Evolutionary conservation across 2,113 vertebrate genomes (phyloP).

Genomic region (Myanophis thanlyinensis): DNA sequence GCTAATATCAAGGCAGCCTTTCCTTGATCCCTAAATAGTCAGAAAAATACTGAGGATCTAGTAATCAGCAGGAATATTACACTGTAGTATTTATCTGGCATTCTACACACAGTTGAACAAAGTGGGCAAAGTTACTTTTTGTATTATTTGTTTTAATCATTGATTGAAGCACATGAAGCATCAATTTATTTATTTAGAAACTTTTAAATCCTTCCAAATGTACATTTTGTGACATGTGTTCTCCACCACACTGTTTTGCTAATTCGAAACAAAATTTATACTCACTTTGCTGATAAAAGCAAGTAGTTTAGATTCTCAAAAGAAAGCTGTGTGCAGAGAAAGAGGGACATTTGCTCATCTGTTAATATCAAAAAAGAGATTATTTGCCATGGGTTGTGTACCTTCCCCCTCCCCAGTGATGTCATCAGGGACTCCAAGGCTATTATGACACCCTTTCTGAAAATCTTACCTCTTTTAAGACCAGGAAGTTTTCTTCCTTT

Average conservation of each 20-base stretch:
- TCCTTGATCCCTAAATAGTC: neutral
- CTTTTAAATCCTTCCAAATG: neutral
- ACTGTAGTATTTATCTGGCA: neutral
- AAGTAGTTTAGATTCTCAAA: neutral
- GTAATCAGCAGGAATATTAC: neutral
- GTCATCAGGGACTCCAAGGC: no score
- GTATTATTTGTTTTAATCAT: neutral
- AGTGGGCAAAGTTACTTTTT: neutral
- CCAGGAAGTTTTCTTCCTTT: no score
- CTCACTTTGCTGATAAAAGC: neutral
- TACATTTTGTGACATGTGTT: neutral
- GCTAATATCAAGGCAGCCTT: neutral
- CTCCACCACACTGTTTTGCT: neutral
- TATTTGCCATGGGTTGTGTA: no score
- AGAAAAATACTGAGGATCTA: neutral
- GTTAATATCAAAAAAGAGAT: neutral
- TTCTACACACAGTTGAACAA: neutral
- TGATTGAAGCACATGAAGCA: neutral
- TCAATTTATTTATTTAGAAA: neutral
- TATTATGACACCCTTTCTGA: no score
- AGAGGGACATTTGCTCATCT: neutral
- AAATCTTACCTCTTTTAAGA: no score
- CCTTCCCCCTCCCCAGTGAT: no score
- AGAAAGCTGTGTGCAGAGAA: neutral
- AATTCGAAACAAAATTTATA: neutral